phyloP scores from a whole-genome alignment of 2,797 vertebrate species.

The Sorex maritimensis region DNA sequence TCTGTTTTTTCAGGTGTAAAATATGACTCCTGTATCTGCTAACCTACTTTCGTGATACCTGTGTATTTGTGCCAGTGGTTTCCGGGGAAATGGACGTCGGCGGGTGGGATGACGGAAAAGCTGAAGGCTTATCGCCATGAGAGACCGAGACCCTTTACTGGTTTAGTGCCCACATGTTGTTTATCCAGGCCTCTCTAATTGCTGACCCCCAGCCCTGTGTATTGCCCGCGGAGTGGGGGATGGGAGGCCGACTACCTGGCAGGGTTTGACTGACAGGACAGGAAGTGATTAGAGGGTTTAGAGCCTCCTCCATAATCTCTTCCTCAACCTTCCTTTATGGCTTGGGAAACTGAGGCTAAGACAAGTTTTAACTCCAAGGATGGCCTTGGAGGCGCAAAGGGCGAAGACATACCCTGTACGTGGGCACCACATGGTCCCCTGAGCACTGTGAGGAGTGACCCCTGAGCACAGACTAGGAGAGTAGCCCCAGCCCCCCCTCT shows the following conservation, averaged over 20 bases:
- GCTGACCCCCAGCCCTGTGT: background rate
- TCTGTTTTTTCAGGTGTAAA: slow-evolving; percentile 54
- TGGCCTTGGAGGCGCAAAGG: background rate
- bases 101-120: background rate
- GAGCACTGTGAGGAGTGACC: too few species aligned
- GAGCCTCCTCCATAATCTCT: background rate
- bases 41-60: background rate
- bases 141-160: slow-evolving; percentile 14
- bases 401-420: too few species aligned
- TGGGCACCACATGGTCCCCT: too few species aligned
- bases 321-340: background rate
- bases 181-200: slow-evolving; percentile 24
- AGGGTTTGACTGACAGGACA: background rate
- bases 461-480: too few species aligned
- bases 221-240: background rate
- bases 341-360: slow-evolving; percentile 55
- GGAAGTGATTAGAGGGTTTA: slow-evolving; percentile 9
- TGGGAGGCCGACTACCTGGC: background rate
- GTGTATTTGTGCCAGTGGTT: background rate
- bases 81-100: background rate
- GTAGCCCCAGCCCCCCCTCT: too few species aligned
- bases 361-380: slow-evolving; percentile 48
- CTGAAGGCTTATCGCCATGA: background rate
- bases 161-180: background rate
- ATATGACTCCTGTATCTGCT: background rate